Base-by-base conservation (phyloP, 2,888 invertebrate species). In the Dicranocentrus wangi region DNA sequence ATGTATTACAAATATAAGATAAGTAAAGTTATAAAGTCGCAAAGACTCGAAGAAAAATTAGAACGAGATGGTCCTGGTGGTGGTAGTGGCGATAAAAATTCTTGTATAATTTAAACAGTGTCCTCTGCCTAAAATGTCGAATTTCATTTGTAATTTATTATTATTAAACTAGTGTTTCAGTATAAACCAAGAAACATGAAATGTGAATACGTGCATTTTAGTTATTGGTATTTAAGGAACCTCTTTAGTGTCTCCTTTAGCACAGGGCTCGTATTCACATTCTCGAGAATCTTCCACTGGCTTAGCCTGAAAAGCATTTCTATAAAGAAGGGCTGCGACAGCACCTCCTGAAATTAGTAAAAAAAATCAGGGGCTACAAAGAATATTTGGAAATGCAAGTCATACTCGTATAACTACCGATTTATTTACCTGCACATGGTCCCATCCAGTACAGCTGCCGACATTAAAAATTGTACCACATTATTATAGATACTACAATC, bases 181-280 rank as follows among this genome's bases (percentile, higher is more conserved):
- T 19, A 39, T 8, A 39, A 42, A 58, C 23, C 27, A 1, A 21
- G 5, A 27, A n/a, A 19, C 60, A 19, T 42, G 55, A 32, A 51
- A 55, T 0, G 17, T 61, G 19, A 39, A 65, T 82, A 63, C 61
- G 76, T 71, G 71, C 61, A 76, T 47, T 65, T n/a, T n/a, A n/a
- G n/a, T 42, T 25, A 15, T 27, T 19, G 2, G 47, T 25, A 60
- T 28, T 82, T 77, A 83, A 61, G 79, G 72, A 47, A 86, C 86
- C 84, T 86, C 86, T 85, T 86, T 86, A 2, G 82, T 70, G 25
- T 86, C 86, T 43, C 83, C 85, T 63, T 85, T 86, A 13, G 84
- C 83, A 43, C 84, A 84, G 15, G 85, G 83, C 42, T 86, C 85
- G 55, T 86, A 86, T 19, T 65, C 72, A 63, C 80, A 82, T 15